Evolutionary conservation across 1,140 invertebrate genomes (phyloP), one percentile per base, ranked within the genome.

Genomic region (Rhyacophila brunnea): DNA sequence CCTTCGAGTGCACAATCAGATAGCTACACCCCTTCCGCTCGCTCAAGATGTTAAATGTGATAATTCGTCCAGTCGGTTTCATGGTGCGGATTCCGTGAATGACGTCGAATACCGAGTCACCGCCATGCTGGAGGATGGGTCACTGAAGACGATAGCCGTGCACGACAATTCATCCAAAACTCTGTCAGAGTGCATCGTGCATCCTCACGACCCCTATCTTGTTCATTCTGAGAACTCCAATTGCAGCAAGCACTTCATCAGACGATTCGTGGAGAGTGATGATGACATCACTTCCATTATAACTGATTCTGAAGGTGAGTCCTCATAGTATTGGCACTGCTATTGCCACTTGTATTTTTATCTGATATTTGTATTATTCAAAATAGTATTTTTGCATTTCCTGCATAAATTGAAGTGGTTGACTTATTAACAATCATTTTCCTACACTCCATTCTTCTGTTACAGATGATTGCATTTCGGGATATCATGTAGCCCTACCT

Each of bases 141-240:
- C 76, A 34, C 64, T 78, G 0, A 78, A 76, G 55, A 80, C 77
- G 0, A 68, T 80, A 6, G 71, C 77, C 0, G 72, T 78, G 5
- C 77, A 80, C 35, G 77, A 80, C 38, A 78, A 77, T 59, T 77
- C 76, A 6, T 80, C 77, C 0, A 78, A 78, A 58, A 80, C 76
- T 0, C 51, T 80, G 13, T 80, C 77, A 4, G 77, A 80, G 43
- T 74, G 68, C 17, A 70, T 70, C 1, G 74, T 78, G 4, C 75
- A 71, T 48, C 70, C 74, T 0, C 74, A 77, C 48, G 77, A 78
- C 57, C 77, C 77, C 0, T 80, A 78, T 58, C 66, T 80, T 14
- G 77, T 80, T 1, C 77, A 80, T 62, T 78, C 77, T 2, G 76
- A 68, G 14, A 80, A 80, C 52, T 79, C 77, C 0, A 78, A 78